A percentile compares a stretch with the other conserved stretches of the same genome.
Conservation (phyloP, 2,797 vertebrate species). For the Triplophysa yarkandensis region DNA sequence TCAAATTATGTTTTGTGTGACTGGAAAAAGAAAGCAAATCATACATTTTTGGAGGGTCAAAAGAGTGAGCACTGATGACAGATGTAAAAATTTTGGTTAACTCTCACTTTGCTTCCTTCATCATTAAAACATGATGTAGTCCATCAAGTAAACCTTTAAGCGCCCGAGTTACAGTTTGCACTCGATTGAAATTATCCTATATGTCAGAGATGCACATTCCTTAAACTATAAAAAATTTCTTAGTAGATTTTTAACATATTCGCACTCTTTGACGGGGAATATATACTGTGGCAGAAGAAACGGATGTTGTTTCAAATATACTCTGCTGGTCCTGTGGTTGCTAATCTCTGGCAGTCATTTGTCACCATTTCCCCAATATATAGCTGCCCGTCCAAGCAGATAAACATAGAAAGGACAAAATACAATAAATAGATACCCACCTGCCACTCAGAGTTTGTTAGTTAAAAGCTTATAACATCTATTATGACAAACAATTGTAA, state of each 20-base stretch:
- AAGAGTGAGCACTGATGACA: too few relatives aligned
- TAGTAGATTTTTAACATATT: neutral
- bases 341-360: conserved; percentile 79
- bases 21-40: too few relatives aligned
- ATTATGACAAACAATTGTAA: neutral
- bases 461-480: conserved; percentile 45
- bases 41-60: too few relatives aligned
- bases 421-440: conserved; percentile 67
- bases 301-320: conserved; percentile 65
- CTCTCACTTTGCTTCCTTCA: too few relatives aligned
- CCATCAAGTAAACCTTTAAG: neutral
- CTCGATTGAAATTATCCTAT: neutral
- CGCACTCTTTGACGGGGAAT: neutral
- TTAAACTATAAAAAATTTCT: neutral
- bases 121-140: too few relatives aligned
- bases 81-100: too few relatives aligned
- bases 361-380: conserved; percentile 78
- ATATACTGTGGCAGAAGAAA: conserved; percentile 49
- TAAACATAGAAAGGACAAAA: conserved; percentile 68
- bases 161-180: neutral
- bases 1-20: too few relatives aligned
- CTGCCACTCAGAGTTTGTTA: conserved; percentile 44
- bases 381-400: conserved; percentile 68
- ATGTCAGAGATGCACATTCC: neutral
- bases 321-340: conserved; percentile 74